Evolutionary conservation across 2,113 vertebrate genomes (phyloP).

Genomic region (Halcyon malimbica): DNA sequence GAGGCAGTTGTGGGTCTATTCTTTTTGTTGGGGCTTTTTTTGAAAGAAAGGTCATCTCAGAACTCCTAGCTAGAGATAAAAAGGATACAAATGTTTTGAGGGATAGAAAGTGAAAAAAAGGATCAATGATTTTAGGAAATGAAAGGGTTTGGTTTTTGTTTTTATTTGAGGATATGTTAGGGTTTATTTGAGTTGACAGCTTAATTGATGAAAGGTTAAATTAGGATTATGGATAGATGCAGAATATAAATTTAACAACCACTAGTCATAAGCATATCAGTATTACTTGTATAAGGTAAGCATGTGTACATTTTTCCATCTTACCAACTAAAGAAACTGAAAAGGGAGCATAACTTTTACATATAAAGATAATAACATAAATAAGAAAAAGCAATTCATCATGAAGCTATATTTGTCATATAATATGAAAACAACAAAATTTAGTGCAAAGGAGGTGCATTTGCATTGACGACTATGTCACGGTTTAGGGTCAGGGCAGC

Average conservation of each 20-base stretch:
- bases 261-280: fast-evolving
- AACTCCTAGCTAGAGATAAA: background rate
- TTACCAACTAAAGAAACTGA: background rate
- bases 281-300: background rate
- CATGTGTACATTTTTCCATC: fast-evolving
- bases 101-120: background rate
- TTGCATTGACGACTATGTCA: background rate
- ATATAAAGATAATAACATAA: background rate
- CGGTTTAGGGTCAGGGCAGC: no score
- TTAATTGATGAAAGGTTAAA: background rate
- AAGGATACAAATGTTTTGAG: background rate
- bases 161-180: background rate
- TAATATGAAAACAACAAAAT: background rate
- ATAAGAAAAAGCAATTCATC: background rate
- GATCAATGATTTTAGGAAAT: background rate
- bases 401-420: background rate
- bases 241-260: background rate
- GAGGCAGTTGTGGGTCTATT: fast-evolving
- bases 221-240: background rate
- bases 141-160: background rate
- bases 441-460: background rate
- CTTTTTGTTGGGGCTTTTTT: background rate
- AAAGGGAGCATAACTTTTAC: background rate
- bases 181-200: background rate
- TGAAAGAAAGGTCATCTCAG: background rate